These are phyloP conservation scores for Pangasius sanitwongsei DNA, from an alignment of 2,797 vertebrate species.

Conservation along the genomic window DNA sequence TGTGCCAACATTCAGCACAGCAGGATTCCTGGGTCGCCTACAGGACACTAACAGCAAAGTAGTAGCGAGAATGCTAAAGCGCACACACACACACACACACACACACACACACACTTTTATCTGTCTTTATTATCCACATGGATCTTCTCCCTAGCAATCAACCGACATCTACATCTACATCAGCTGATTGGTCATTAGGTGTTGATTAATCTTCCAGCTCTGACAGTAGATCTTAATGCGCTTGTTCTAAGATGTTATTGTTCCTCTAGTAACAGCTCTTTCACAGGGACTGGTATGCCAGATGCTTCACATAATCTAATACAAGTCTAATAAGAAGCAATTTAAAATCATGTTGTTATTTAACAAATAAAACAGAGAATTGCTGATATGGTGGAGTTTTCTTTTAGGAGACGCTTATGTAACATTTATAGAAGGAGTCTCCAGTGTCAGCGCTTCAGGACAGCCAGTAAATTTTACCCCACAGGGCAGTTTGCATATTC, in stretches of 20 bases:
- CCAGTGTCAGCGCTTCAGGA: neutral
- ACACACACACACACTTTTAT: neutral
- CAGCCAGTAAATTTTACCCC: too few relatives aligned
- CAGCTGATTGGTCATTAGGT: neutral
- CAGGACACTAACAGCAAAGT: neutral
- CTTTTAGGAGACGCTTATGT: neutral
- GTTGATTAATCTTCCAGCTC: neutral
- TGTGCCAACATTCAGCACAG: neutral
- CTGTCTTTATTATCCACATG: neutral
- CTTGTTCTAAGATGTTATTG: neutral
- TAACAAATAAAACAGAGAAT: neutral
- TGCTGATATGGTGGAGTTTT: neutral
- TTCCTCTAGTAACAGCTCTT: neutral
- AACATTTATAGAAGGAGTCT: neutral
- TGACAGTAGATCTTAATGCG: neutral
- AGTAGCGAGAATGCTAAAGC: neutral
- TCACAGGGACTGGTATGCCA: neutral
- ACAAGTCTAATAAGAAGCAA: neutral
- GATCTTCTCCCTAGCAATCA: neutral
- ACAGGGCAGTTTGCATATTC: too few relatives aligned
- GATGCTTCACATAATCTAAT: neutral
- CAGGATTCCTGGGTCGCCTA: neutral
- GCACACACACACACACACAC: slow-evolving; percentile 1
- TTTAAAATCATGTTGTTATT: neutral
- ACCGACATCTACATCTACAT: neutral